Base-by-base conservation (phyloP, 2,113 vertebrate genomes). In the Heteronetta atricapilla region DNA sequence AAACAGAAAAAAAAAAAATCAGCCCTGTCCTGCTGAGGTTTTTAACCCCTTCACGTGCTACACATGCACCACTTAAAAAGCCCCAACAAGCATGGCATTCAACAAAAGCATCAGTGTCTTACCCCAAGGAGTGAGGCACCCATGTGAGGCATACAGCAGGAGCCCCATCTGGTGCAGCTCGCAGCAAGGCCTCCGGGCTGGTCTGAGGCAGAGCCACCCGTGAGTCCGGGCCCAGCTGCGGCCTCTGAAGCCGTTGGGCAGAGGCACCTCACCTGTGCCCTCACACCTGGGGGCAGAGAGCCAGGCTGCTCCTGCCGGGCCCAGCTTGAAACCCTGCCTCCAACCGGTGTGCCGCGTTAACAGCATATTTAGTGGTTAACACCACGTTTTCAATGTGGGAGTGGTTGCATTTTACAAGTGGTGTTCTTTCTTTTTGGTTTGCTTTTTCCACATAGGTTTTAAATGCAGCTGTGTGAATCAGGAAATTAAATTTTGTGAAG, bases 21-120 rank as follows among this genome's bases (percentile, higher is more conserved):
- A 8, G 29, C 55, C 3, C 5, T 0, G 1, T 0, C 1, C n/a
- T 7, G 2, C 1, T 0, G 0, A 15, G 6, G 4, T 7, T 48
- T 22, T 1, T 8, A 13, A 4, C 6, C 4, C 28, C 34, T 10
- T n/a, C n/a, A 10, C 6, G 4, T 7, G 0, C 40, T 17, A 0
- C 3, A 0, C 16, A 2, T 8, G 0, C 25, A 7, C 22, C 75
- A 34, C 7, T 8, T 6, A 3, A 4, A 38, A 44, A 33, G 0
- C 18, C 7, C 20, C 20, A 10, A 1, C 5, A 29, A 12, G 6
- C 6, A 6, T 6, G 7, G 31, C 8, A 58, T 18, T 31, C 55
- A 31, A 17, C 15, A 26, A 25, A 18, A 62, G 11, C 36, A 28
- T 26, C 36, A 8, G 9, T 17, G 23, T 38, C 60, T n/a, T 8